Conservation (phyloP, 2,888 invertebrate species). For the Mesopsocus fuscifrons region DNA sequence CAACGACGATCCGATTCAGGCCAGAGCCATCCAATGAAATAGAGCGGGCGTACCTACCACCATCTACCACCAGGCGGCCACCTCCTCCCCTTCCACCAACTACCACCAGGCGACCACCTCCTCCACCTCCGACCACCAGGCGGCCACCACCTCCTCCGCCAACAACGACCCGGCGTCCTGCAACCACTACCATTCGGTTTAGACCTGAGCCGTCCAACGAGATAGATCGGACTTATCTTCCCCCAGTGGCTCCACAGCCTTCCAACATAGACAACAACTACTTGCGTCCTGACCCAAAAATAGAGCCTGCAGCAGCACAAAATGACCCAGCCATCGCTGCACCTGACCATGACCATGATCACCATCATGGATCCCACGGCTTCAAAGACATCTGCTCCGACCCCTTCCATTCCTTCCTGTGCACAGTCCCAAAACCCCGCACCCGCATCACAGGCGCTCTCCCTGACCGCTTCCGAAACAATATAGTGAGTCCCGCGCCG, state of each 20-base stretch:
- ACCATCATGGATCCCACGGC: not conserved
- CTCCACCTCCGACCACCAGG: not conserved
- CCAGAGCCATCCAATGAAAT: not conserved
- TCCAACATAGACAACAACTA: not conserved
- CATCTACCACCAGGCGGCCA: not conserved
- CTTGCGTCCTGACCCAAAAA: not conserved
- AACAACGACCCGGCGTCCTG: not conserved
- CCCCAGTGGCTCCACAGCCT: not conserved
- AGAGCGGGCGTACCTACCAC: not conserved
- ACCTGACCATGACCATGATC: not conserved
- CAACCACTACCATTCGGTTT: not conserved
- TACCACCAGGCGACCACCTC: not conserved
- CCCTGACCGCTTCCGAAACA: not conserved
- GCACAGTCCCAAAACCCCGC: not conserved
- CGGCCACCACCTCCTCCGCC: no score
- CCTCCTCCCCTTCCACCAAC: not conserved
- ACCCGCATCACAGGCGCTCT: conserved; percentile 2
- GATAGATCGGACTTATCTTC: not conserved
- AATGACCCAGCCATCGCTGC: not conserved
- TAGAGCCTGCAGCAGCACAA: not conserved
- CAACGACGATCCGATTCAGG: not conserved
- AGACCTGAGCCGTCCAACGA: not conserved
- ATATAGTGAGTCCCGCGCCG: not conserved
- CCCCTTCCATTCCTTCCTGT: conserved; percentile 5
- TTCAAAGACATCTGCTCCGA: conserved; percentile 3